phyloP scores from a whole-genome alignment of 1,140 invertebrate genomes.

The Lordiphosa collinella region DNA sequence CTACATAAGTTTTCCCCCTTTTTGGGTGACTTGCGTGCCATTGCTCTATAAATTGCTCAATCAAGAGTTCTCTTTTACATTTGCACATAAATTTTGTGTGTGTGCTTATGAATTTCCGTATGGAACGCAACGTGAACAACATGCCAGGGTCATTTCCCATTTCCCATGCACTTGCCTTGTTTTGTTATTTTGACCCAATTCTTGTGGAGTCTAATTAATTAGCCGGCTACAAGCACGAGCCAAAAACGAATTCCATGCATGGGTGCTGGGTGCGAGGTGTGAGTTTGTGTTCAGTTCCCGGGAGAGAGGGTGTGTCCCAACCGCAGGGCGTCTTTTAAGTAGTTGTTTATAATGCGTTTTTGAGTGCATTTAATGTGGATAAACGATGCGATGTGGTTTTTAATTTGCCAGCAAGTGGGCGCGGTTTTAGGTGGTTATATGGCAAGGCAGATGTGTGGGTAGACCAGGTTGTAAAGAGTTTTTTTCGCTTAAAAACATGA shows the following conservation, averaged over 20 bases:
- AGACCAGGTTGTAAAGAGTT: constrained; percentile 9
- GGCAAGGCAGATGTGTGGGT: constrained; percentile 15
- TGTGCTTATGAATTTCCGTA: constrained; percentile 34
- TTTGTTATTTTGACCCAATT: constrained; percentile 56
- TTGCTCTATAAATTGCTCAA: constrained; percentile 50
- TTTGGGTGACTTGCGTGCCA: constrained; percentile 32
- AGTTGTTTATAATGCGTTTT: constrained; percentile 56
- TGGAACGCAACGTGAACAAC: constrained; percentile 12
- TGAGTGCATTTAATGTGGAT: constrained; percentile 35
- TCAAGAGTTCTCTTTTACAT: constrained; percentile 44
- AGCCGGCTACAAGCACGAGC: constrained; percentile 54
- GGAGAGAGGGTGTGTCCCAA: constrained; percentile 44
- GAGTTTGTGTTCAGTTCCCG: neutral
- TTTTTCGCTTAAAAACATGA: neutral
- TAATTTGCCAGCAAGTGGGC: constrained; percentile 15
- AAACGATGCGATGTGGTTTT: constrained; percentile 36
- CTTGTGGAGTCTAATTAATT: constrained; percentile 61
- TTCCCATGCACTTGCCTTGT: constrained; percentile 53
- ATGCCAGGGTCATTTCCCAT: constrained; percentile 18
- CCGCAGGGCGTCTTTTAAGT: constrained; percentile 8
- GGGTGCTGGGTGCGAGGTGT: constrained; percentile 39
- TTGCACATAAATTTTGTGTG: constrained; percentile 45
- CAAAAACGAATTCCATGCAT: constrained; percentile 4
- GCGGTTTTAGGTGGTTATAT: too few species aligned
- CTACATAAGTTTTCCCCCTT: constrained; percentile 22